Percentiles rank a stretch among this genome's conserved stretches.
Evolutionary conservation across 2,797 vertebrate species (phyloP).

Genomic region (Hippocampus kuda): DNA sequence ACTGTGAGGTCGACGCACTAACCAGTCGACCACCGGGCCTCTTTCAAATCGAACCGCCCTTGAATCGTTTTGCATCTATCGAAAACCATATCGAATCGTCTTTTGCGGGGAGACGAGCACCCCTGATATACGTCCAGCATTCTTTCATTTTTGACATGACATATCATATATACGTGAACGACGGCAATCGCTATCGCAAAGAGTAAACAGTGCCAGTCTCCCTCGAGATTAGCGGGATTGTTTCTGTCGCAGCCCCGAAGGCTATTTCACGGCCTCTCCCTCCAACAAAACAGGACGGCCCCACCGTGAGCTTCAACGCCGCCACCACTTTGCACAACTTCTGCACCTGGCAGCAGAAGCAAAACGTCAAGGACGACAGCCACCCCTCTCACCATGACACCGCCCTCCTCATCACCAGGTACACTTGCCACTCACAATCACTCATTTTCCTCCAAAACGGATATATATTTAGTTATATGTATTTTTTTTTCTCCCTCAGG

Average conservation of each 20-base stretch:
- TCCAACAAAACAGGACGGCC: slow-evolving; percentile 75
- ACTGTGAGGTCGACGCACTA: too few relatives aligned
- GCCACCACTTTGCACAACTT: slow-evolving; percentile 90
- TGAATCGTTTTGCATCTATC: too few relatives aligned
- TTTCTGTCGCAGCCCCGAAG: background rate
- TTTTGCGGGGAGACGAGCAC: too few relatives aligned
- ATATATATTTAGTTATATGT: background rate
- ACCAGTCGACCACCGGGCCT: too few relatives aligned
- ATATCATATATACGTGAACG: too few relatives aligned
- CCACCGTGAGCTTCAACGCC: slow-evolving; percentile 84
- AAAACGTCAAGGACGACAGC: slow-evolving; percentile 82
- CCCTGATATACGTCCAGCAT: too few relatives aligned
- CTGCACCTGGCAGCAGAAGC: slow-evolving; percentile 89
- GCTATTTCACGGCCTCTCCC: background rate
- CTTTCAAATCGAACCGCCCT: too few relatives aligned
- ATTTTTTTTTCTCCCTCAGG: slow-evolving; percentile 54
- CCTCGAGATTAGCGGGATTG: background rate
- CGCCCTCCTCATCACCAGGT: slow-evolving; percentile 94
- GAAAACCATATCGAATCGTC: too few relatives aligned
- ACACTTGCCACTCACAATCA: background rate
- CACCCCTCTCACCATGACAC: slow-evolving; percentile 91
- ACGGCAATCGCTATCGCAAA: too few relatives aligned
- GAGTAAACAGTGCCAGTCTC: background rate
- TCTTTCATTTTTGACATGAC: too few relatives aligned
- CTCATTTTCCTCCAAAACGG: background rate